Conservation (phyloP, 2,113 vertebrate species). For the Actenoides lindsayi region DNA sequence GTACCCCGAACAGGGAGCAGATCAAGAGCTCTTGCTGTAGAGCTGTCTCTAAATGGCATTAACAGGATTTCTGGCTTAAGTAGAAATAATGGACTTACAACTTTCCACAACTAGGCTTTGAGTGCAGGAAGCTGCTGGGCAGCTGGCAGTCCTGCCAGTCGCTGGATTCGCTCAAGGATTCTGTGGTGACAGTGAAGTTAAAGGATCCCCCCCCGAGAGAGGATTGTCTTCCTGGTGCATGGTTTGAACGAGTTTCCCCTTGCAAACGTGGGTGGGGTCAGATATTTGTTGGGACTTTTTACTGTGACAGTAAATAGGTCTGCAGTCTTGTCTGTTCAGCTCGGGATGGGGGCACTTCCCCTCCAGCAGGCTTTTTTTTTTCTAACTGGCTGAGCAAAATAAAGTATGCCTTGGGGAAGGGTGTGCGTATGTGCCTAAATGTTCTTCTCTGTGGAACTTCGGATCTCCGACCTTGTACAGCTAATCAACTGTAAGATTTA, state of each 20-base stretch:
- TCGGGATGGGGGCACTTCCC: background rate
- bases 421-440: conserved; percentile 3
- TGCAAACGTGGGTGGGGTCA: background rate
- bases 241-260: conserved; percentile 22
- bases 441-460: background rate
- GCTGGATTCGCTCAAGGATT: conserved; percentile 27
- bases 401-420: conserved; percentile 46
- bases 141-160: background rate
- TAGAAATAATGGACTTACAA: conserved; percentile 30
- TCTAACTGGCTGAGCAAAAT: background rate
- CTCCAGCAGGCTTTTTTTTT: background rate
- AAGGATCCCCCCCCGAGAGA: conserved; percentile 19
- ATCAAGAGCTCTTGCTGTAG: conserved; percentile 22
- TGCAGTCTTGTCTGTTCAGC: conserved; percentile 1
- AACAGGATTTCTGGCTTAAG: conserved; percentile 55
- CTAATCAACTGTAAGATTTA: conserved; percentile 28
- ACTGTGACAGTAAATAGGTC: conserved; percentile 10
- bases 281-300: conserved; percentile 17
- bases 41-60: conserved; percentile 36
- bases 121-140: background rate
- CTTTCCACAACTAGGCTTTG: conserved; percentile 25
- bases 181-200: background rate
- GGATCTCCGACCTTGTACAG: background rate
- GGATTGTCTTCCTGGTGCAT: background rate
- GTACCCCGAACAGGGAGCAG: background rate